Percentiles rank a stretch among this genome's conserved stretches.
Evolutionary conservation across 2,113 vertebrate species (phyloP).

Genomic region (Phylloscopus trochilus): DNA sequence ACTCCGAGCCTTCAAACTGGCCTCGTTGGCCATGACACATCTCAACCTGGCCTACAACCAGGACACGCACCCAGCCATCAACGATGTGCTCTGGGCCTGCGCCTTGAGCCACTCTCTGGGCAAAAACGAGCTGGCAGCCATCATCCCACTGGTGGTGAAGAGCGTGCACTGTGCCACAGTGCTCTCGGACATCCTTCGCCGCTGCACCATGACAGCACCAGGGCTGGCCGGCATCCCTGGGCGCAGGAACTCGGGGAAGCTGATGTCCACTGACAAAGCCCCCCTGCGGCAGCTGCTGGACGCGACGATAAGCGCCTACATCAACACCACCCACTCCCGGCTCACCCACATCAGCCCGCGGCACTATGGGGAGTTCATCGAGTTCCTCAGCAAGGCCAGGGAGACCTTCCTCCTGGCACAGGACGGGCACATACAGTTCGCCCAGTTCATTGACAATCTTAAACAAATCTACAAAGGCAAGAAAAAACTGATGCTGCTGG

Average conservation of each 20-base stretch:
- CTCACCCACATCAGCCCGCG: slow-evolving; percentile 98
- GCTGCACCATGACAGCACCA: slow-evolving; percentile 95
- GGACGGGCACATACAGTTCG: slow-evolving; percentile 96
- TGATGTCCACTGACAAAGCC: slow-evolving; percentile 98
- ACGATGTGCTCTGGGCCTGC: slow-evolving; percentile 97
- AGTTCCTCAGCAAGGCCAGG: slow-evolving; percentile 96
- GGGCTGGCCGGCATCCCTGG: slow-evolving; percentile 94
- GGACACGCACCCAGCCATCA: slow-evolving; percentile 97
- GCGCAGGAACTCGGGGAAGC: slow-evolving; percentile 94
- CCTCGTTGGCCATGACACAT: slow-evolving; percentile 95
- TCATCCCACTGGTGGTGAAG: slow-evolving; percentile 97
- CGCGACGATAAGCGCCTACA: slow-evolving; percentile 95
- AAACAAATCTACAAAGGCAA: slow-evolving; percentile 99
- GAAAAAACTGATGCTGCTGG: slow-evolving; percentile 99
- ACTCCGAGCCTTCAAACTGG: slow-evolving; percentile 93
- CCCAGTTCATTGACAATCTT: slow-evolving; percentile 98
- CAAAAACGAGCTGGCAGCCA: slow-evolving; percentile 96
- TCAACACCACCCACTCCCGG: slow-evolving; percentile 97
- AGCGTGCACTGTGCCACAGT: slow-evolving; percentile 97
- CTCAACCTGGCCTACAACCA: slow-evolving; percentile 99
- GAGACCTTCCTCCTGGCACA: slow-evolving; percentile 95
- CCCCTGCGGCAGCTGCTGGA: slow-evolving; percentile 94
- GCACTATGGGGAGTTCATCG: slow-evolving; percentile 97
- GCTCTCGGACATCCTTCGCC: slow-evolving; percentile 94
- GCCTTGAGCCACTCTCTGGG: slow-evolving; percentile 97